phyloP scores from a whole-genome alignment of 2,113 vertebrate species.

The Pygoscelis adeliae region DNA sequence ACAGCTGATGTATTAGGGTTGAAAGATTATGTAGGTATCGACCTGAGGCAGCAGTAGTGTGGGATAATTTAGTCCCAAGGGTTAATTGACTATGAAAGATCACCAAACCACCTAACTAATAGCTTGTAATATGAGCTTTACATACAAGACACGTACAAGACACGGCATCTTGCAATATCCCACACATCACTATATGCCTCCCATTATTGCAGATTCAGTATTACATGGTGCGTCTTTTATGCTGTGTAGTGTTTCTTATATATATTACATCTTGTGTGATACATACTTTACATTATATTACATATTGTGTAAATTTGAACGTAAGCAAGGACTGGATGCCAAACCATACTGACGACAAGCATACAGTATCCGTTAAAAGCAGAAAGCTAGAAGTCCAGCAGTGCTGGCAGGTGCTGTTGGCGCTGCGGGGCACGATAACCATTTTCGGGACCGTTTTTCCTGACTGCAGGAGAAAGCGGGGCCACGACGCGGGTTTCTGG shows the following conservation, averaged over 20 bases:
- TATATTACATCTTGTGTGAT: too few relatives aligned
- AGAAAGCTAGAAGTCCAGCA: not conserved
- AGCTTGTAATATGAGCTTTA: not conserved
- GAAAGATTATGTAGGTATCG: slow-evolving; percentile 13
- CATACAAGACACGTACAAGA: not conserved
- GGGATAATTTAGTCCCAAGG: slow-evolving; percentile 56
- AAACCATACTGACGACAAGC: not conserved
- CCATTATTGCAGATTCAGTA: not conserved
- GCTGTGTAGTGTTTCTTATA: not conserved
- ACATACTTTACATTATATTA: not conserved
- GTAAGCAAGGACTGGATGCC: not conserved
- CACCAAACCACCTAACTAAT: slow-evolving; percentile 11
- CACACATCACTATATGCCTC: not conserved
- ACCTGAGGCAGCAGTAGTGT: not conserved
- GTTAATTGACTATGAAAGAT: slow-evolving; percentile 61
- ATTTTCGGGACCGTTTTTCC: not conserved
- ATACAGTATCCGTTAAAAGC: accelerated
- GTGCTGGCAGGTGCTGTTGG: not conserved
- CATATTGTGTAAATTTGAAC: not conserved
- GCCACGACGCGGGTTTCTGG: accelerated
- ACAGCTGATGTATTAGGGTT: not conserved
- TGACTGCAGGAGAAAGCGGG: accelerated
- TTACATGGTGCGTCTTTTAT: accelerated
- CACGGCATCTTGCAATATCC: not conserved
- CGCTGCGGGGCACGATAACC: not conserved